These are phyloP conservation scores for Leptinotarsa texana DNA, from an alignment of 1,140 invertebrate species.

Conservation along the genomic window DNA sequence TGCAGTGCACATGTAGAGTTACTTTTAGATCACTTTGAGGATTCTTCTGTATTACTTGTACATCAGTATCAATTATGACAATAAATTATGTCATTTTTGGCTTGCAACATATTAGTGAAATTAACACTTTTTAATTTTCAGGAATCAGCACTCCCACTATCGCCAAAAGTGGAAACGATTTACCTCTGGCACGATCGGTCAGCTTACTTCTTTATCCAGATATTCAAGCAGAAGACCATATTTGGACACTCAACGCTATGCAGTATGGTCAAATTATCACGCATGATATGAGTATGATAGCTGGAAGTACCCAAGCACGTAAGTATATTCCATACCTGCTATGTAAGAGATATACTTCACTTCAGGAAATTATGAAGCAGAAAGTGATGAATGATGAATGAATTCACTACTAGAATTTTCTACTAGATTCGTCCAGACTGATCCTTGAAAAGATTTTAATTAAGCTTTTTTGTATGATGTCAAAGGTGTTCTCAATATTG, in stretches of 20 bases:
- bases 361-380: too few species aligned
- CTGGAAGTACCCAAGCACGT: constrained; percentile 73
- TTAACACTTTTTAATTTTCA: constrained; percentile 42
- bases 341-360: too few species aligned
- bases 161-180: constrained; percentile 63
- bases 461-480: too few species aligned
- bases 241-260: constrained; percentile 78
- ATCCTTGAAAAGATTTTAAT: fast-evolving
- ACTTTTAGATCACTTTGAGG: too few species aligned
- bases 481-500: too few species aligned
- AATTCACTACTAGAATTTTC: too few species aligned
- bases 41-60: too few species aligned
- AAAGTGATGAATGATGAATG: too few species aligned
- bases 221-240: constrained; percentile 64
- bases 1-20: too few species aligned
- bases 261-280: constrained; percentile 88
- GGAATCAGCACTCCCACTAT: constrained; percentile 68
- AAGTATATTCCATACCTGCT: constrained; percentile 52
- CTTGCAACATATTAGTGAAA: neutral
- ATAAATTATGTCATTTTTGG: too few species aligned
- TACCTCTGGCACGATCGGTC: constrained; percentile 73
- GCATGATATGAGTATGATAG: constrained; percentile 81
- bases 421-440: too few species aligned
- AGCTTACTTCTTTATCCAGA: constrained; percentile 73
- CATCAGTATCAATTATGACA: too few species aligned